Conservation (phyloP, 2,113 vertebrate species). For the Pluvianellus socialis region DNA sequence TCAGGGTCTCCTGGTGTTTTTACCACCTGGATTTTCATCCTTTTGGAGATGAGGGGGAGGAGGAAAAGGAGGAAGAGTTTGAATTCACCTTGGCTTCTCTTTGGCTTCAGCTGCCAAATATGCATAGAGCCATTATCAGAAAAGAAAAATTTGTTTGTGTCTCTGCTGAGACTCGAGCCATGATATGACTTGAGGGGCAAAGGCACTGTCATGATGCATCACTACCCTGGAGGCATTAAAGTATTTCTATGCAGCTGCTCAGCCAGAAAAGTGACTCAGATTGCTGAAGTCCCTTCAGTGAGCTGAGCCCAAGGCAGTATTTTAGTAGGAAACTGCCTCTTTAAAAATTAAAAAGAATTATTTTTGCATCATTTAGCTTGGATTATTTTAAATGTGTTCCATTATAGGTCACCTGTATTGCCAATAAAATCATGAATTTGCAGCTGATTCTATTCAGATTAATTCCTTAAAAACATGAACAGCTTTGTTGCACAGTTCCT, state of each 20-base stretch:
- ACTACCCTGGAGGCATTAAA: conserved; percentile 8
- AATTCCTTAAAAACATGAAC: neutral
- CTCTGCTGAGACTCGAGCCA: neutral
- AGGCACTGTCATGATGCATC: conserved; percentile 26
- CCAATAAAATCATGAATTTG: neutral
- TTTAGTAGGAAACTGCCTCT: conserved; percentile 33
- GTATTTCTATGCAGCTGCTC: conserved; percentile 4
- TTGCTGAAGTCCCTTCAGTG: neutral
- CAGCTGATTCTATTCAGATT: neutral
- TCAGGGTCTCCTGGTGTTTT: neutral
- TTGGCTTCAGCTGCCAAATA: conserved; percentile 22
- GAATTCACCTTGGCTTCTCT: conserved; percentile 38
- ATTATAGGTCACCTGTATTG: neutral
- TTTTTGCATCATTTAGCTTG: conserved; percentile 20
- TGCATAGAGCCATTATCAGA: conserved; percentile 1
- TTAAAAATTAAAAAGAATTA: conserved; percentile 51
- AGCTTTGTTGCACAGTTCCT: neutral
- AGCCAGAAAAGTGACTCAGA: conserved; percentile 25
- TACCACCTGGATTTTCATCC: neutral
- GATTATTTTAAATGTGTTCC: neutral
- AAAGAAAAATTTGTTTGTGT: neutral
- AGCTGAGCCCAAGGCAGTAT: conserved; percentile 36
- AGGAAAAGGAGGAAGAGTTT: neutral
- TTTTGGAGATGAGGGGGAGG: neutral
- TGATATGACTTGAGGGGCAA: conserved; percentile 16